Conservation (phyloP, 2,888 invertebrate genomes). For the Automeris io region DNA sequence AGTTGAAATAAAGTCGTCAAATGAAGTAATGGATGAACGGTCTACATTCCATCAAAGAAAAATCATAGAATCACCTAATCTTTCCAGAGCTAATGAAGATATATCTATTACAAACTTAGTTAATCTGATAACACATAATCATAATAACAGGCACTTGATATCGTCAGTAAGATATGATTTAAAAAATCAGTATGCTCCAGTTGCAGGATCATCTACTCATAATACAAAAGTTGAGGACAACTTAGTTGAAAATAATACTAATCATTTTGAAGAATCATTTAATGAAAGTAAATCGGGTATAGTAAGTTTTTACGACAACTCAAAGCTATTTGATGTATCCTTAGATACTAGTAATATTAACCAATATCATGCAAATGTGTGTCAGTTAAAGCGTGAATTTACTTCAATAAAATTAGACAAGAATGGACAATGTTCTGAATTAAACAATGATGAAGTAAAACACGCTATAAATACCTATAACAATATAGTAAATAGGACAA, state of each 20-base stretch:
- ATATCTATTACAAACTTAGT: slow-evolving; percentile 31
- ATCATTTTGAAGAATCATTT: slow-evolving; percentile 42
- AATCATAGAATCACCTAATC: slow-evolving; percentile 27
- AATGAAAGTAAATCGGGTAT: slow-evolving; percentile 50
- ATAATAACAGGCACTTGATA: slow-evolving; percentile 17
- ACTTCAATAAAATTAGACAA: slow-evolving; percentile 22
- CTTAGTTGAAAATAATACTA: slow-evolving; percentile 20
- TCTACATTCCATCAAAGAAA: slow-evolving; percentile 39
- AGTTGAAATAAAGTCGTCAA: slow-evolving; percentile 56
- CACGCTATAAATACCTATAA: neutral
- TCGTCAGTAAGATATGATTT: slow-evolving; percentile 47
- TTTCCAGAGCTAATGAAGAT: slow-evolving; percentile 14
- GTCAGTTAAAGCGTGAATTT: neutral
- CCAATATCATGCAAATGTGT: slow-evolving; percentile 8
- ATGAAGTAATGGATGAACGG: slow-evolving; percentile 48
- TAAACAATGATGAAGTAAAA: neutral
- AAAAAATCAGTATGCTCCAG: slow-evolving; percentile 44
- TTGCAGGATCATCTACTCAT: slow-evolving; percentile 51
- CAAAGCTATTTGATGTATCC: slow-evolving; percentile 56
- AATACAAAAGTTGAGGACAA: slow-evolving; percentile 16
- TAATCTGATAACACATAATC: slow-evolving; percentile 27
- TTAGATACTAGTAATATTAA: slow-evolving; percentile 19
- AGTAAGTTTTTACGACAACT: slow-evolving; percentile 58
- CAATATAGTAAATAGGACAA: slow-evolving; percentile 6
- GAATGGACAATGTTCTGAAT: slow-evolving; percentile 7